Base-by-base conservation (phyloP, 2,113 vertebrate genomes). In the Tonatia bakeri region DNA sequence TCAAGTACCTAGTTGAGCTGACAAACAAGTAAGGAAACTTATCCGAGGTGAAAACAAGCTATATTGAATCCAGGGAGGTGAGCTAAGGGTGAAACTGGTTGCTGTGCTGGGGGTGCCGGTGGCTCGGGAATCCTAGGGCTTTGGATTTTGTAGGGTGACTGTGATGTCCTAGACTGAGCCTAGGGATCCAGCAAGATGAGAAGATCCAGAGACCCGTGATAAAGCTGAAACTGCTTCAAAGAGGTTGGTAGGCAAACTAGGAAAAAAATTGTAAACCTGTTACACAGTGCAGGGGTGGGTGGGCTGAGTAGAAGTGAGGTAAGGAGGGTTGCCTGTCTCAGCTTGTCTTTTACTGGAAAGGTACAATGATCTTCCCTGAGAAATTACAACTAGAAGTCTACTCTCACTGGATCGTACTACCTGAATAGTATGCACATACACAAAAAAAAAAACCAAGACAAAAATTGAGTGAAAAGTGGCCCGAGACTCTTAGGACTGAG, bases 401-500 rank as follows among this genome's bases (percentile, higher is more conserved):
- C 22, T 94, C n/a, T 76, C 38, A 64, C 45, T 92, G 45, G 36
- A 43, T 82, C 38, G 45, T n/a, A 72, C 33, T 83, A 10, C 47
- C 65, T 89, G 77, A 80, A 85, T 67, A 33, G 33, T 47, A 43
- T 40, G 36, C 16, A 59, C 56, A 26, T 59, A 6, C 56, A 26
- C 56, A 59, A 28, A 11, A 61, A 43, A 43, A 24, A 24, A 4
- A 12, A 9, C 15, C 31, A 85, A 69, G 84, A 36, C 43, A 93
- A 52, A 43, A 95, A 28, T 82, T 86, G 65, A 95, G 52, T 87
- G 75, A 65, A 96, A 77, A 91, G 38, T 56, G 20, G 11, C 91
- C 31, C 84, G 22, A 64, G 36, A 50, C 70, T 91, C 8, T 91
- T 88, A 72, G 36, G 81, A 76, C 20, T 90, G n/a, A 54, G 73